Evolutionary conservation across 2,113 vertebrate genomes (phyloP).

Genomic region (Gracilinanus agilis): DNA sequence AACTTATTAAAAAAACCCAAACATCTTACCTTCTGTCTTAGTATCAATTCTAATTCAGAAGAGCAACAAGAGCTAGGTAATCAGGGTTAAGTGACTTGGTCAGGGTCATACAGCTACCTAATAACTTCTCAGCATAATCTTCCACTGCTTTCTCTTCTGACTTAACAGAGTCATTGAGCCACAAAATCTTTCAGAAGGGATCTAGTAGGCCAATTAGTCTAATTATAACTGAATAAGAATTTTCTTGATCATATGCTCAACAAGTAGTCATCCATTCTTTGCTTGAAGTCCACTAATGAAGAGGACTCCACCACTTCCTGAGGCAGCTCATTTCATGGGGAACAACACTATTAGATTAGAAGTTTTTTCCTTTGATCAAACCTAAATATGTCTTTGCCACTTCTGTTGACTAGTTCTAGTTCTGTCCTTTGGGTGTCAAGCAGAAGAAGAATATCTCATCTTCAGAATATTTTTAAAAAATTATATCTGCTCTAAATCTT

Average conservation of each 20-base stretch:
- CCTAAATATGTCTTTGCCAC: not conserved
- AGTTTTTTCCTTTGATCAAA: not conserved
- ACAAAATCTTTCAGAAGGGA: not conserved
- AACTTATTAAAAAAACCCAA: too few relatives aligned
- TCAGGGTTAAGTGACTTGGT: too few relatives aligned
- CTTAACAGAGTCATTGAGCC: not conserved
- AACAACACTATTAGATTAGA: not conserved
- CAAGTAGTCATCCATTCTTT: not conserved
- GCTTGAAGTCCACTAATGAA: not conserved
- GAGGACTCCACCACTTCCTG: not conserved
- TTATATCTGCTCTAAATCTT: not conserved
- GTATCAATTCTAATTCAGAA: too few relatives aligned
- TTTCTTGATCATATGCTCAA: not conserved
- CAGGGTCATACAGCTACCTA: too few relatives aligned
- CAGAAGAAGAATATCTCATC: not conserved
- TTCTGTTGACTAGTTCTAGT: not conserved
- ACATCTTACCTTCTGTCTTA: too few relatives aligned
- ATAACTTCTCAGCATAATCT: not conserved
- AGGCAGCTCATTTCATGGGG: not conserved
- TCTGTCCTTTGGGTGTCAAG: not conserved
- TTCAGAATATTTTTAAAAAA: not conserved
- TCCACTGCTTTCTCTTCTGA: not conserved
- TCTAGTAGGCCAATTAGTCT: not conserved
- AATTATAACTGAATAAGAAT: not conserved
- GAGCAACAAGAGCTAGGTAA: too few relatives aligned